phyloP scores from a whole-genome alignment of 2,888 invertebrate genomes.

The Andrena hattorfiana region DNA sequence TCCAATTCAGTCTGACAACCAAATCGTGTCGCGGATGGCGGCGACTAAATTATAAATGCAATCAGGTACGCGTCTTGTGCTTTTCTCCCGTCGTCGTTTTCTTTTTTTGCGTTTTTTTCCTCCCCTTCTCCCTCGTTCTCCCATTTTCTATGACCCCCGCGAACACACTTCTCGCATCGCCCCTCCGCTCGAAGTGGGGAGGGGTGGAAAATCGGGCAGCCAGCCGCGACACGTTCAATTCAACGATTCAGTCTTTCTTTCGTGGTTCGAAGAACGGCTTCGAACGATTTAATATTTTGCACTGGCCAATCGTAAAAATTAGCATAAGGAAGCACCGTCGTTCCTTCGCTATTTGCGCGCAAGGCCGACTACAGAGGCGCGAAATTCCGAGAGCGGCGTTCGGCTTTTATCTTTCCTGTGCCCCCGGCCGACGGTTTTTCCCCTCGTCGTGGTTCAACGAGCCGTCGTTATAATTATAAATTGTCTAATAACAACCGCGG shows the following conservation, averaged over 20 bases:
- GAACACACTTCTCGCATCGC: not conserved
- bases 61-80: slow-evolving; percentile 57
- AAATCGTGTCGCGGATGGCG: slow-evolving; percentile 62
- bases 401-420: not conserved
- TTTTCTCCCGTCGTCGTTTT: slow-evolving; percentile 7
- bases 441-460: slow-evolving; percentile 2
- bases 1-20: slow-evolving; percentile 81
- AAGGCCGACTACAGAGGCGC: slow-evolving; percentile 60
- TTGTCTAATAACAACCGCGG: slow-evolving; percentile 37
- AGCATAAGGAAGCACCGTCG: slow-evolving; percentile 66
- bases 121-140: not conserved
- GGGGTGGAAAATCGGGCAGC: slow-evolving; percentile 17
- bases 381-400: slow-evolving; percentile 55
- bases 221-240: slow-evolving; percentile 66
- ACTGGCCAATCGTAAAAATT: slow-evolving; percentile 67
- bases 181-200: not conserved
- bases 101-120: not conserved
- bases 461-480: slow-evolving; percentile 54
- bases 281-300: slow-evolving; percentile 58
- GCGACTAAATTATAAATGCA: slow-evolving; percentile 43
- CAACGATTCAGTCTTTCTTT: slow-evolving; percentile 77
- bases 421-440: not conserved
- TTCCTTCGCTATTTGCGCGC: slow-evolving; percentile 44
- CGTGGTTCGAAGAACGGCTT: slow-evolving; percentile 63
- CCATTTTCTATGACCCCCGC: not conserved